Evolutionary conservation across 2,888 invertebrate genomes (phyloP), one percentile per base, ranked within the genome.

Genomic region (Netelia inedita): DNA sequence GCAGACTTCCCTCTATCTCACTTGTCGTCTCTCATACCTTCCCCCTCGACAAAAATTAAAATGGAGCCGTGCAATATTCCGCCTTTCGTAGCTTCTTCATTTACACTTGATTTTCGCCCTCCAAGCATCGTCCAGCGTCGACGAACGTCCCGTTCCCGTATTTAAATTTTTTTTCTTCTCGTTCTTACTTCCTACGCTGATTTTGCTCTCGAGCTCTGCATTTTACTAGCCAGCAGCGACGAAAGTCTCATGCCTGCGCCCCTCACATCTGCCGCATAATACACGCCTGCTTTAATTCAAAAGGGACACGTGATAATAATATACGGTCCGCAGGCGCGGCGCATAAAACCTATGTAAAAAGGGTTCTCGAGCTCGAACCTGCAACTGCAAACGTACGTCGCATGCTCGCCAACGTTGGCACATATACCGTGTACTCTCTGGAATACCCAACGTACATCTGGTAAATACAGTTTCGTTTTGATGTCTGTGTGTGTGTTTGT

Each of bases 261-360:
- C 43, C 16, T 59, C 46, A 46, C 66, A 59, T 59, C 71, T 68
- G 80, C 76, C 71, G 61, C 57, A 71, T 84, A 85, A 80, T 72
- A 74, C 76, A 80, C 73, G 85, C 69, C 71, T 74, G 84, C 75
- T 76, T 82, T 82, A 79, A 86, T 86, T 82, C 79, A 71, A 84
- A 86, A 86, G 79, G 57, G 71, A 84, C 79, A 75, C 80, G 82
- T 74, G 66, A 83, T 85, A 85, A 85, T 85, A 83, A 75, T 83
- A 74, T 74, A 79, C 74, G 74, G 41, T 59, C 65, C 57, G 80
- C 71, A 71, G 61, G 63, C 63, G 43, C 57, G 21, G 68, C 65
- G 50, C 71, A 74, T 75, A 75, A 71, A 69, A 75, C 71, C 75
- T 80, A 80, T 83, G 16, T 46, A 71, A 75, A 83, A 63, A 80